Base-by-base conservation (phyloP, 2,113 vertebrate species). In the Hydropotes inermis region DNA sequence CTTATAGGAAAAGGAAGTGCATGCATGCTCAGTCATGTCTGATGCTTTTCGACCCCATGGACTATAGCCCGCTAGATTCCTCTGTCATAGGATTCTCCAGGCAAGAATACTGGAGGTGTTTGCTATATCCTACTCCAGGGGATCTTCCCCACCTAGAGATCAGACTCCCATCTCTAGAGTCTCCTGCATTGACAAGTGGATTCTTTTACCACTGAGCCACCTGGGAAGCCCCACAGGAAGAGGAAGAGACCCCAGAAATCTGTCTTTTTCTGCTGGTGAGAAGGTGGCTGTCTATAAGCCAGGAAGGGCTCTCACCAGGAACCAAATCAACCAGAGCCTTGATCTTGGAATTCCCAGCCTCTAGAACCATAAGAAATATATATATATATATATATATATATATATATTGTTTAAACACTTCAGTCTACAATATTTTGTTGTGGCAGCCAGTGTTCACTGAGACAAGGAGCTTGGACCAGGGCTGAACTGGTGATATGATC, bases 401-500 rank as follows among this genome's bases (percentile, higher is more conserved):
- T 21, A 7, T 25, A 16, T 6, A 2, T 7, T n/a, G 55, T n/a
- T 14, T 21, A 7, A 61, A 57, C 15, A 16, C 21, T 57, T 23
- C 16, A n/a, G 67, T 4, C 28, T 27, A 4, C n/a, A n/a, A 7
- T 4, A 19, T 17, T 57, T 30, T 17, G 30, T 21, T 7, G 78
- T 25, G 52, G 12, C 6, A n/a, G 70, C 45, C 55, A 14, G 45
- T 45, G 28, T 21, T 27, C 13, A 33, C 8, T 7, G 5, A 55
- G 67, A 36, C 6, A 1, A 14, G 45, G 25, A 17, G 2, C 6
- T 0, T 4, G 92, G 87, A 14, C 30, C 9, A 1, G 14, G 36
- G 30, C 6, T 14, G 85, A 36, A 5, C 39, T 4, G 15, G 52
- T 2, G 14, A 5, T 3, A 0, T 2, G 54, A n/a, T 70, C 6